Evolutionary conservation across 2,797 vertebrate species (phyloP).

Genomic region (Avahi laniger): DNA sequence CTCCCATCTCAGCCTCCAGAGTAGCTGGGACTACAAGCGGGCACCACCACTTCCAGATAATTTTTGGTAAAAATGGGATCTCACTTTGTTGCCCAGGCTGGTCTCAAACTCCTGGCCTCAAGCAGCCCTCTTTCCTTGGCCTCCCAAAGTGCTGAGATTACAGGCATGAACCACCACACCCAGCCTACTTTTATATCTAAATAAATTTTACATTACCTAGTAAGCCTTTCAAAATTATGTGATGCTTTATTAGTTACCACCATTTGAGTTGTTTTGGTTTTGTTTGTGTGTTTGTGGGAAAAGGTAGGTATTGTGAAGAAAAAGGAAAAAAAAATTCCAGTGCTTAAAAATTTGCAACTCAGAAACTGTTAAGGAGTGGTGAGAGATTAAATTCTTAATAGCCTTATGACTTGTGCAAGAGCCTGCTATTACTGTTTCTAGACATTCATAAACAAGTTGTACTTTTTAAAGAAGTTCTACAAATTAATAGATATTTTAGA

Average conservation of each 20-base stretch:
- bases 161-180: too few species aligned
- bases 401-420: background rate
- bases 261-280: background rate
- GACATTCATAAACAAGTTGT: background rate
- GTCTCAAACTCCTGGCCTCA: too few species aligned
- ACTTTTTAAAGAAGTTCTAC: background rate
- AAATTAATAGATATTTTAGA: background rate
- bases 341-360: background rate
- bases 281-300: background rate
- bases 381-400: background rate
- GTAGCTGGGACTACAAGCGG: too few species aligned
- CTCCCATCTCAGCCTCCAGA: too few species aligned
- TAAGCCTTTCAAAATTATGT: background rate
- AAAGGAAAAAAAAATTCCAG: background rate
- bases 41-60: too few species aligned
- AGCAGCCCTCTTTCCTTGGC: too few species aligned
- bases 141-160: too few species aligned
- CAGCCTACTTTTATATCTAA: background rate
- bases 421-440: background rate
- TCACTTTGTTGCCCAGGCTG: too few species aligned
- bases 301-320: background rate
- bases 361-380: background rate
- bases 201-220: background rate
- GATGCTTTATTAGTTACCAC: background rate
- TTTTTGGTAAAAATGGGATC: too few species aligned